Conservation (phyloP, 1,140 invertebrate genomes). For the Himalopsyche phryganea region DNA sequence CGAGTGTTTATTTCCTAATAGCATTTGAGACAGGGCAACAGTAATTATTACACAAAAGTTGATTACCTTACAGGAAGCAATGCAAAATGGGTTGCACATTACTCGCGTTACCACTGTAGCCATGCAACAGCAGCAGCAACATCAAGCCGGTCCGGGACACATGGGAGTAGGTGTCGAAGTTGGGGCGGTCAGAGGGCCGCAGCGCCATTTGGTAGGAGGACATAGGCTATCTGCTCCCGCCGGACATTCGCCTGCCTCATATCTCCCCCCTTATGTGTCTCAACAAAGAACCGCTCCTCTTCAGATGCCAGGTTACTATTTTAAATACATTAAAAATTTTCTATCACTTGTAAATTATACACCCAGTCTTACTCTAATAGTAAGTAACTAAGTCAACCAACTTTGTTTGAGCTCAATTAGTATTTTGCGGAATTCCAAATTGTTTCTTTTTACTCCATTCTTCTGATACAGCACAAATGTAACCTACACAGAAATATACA, state of each 20-base stretch:
- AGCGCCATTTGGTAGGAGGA: conserved; percentile 47
- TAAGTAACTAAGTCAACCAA: too few species aligned
- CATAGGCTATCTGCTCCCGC: conserved; percentile 45
- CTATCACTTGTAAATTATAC: too few species aligned
- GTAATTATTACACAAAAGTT: too few species aligned
- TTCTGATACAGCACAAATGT: too few species aligned
- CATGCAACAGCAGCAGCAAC: conserved; percentile 44
- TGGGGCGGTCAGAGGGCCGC: conserved; percentile 46
- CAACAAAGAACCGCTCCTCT: conserved; percentile 36
- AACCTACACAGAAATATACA: too few species aligned
- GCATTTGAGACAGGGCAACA: too few species aligned
- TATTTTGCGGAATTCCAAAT: too few species aligned
- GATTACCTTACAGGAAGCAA: conserved; percentile 64
- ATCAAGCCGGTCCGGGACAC: conserved; percentile 28
- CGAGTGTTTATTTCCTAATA: too few species aligned
- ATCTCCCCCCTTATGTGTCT: conserved; percentile 47
- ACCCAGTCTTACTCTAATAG: too few species aligned
- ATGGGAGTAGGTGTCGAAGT: conserved; percentile 44
- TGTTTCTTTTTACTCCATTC: too few species aligned
- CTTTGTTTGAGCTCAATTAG: too few species aligned
- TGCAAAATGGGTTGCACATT: conserved; percentile 60
- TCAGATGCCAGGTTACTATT: conserved; percentile 36
- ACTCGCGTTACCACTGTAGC: conserved; percentile 43
- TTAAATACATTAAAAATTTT: too few species aligned
- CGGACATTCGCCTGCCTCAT: conserved; percentile 44